A percentile compares a stretch with the other conserved stretches of the same genome.
These are phyloP conservation scores for Thaumetopoea pityocampa DNA, from an alignment of 1,140 invertebrate species.

Conservation along the genomic window DNA sequence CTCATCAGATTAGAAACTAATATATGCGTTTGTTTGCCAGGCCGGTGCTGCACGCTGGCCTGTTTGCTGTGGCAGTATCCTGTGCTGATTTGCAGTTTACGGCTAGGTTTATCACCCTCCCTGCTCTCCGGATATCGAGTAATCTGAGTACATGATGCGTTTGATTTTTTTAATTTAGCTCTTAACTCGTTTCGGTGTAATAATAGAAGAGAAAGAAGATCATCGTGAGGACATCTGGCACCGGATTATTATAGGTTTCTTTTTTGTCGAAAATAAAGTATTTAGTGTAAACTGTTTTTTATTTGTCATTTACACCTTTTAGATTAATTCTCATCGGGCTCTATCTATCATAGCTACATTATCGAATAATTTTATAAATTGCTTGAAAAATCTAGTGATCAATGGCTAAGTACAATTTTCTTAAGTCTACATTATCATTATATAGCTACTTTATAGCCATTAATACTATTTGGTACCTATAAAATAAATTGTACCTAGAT, in stretches of 20 bases:
- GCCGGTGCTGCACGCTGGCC: slow-evolving; percentile 72
- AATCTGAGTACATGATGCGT: slow-evolving; percentile 13
- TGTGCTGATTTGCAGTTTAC: slow-evolving; percentile 70
- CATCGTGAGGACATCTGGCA: slow-evolving; percentile 8
- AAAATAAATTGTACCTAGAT: too few species aligned
- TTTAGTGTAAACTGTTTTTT: slow-evolving; percentile 9
- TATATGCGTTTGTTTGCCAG: slow-evolving; percentile 68
- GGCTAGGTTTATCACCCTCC: slow-evolving; percentile 62
- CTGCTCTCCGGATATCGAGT: slow-evolving; percentile 26
- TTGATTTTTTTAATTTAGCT: slow-evolving; percentile 14
- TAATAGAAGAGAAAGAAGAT: slow-evolving; percentile 15
- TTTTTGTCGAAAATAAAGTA: slow-evolving; percentile 19
- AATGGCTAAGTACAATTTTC: too few species aligned
- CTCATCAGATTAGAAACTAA: slow-evolving; percentile 49
- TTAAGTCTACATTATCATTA: too few species aligned
- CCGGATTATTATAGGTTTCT: slow-evolving; percentile 21
- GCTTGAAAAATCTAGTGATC: too few species aligned
- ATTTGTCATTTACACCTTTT: neutral
- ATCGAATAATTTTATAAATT: too few species aligned
- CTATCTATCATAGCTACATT: too few species aligned
- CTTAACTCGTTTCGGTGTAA: neutral
- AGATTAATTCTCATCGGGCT: too few species aligned
- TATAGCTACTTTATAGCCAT: too few species aligned
- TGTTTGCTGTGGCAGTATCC: slow-evolving; percentile 73
- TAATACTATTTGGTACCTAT: too few species aligned